A percentile compares a stretch with the other conserved stretches of the same genome.
phyloP scores from a whole-genome alignment of 2,113 vertebrate species.

The Osmerus eperlanus region DNA sequence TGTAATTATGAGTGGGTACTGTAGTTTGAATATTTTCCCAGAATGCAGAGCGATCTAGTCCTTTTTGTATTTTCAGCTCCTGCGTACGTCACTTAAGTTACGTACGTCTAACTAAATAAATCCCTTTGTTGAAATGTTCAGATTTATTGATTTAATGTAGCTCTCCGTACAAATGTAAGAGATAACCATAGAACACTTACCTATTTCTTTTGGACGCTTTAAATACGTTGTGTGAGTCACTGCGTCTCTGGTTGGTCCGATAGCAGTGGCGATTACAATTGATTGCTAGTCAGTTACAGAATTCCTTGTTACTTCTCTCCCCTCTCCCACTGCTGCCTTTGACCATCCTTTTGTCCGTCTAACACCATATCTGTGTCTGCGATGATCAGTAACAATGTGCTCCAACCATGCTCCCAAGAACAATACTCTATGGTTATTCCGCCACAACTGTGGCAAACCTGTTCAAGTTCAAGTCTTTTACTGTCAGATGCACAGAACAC shows the following conservation, averaged over 20 bases:
- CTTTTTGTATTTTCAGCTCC: not conserved
- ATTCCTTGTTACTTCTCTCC: constrained; percentile 56
- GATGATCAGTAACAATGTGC: too few species aligned
- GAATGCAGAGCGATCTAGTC: not conserved
- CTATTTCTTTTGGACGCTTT: not conserved
- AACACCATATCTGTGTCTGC: not conserved
- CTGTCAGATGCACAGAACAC: too few species aligned
- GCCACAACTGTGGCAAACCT: too few species aligned
- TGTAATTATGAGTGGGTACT: too few species aligned
- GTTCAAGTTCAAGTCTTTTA: too few species aligned
- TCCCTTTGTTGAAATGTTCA: too few species aligned
- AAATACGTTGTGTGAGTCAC: not conserved
- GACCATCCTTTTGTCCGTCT: constrained; percentile 38
- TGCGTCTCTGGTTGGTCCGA: constrained; percentile 31
- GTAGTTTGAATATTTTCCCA: not conserved
- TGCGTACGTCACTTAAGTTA: too few species aligned
- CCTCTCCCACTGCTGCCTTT: constrained; percentile 43
- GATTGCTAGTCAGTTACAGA: constrained; percentile 58
- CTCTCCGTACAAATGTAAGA: not conserved
- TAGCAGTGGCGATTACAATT: constrained; percentile 45
- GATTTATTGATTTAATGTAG: too few species aligned
- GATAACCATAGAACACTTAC: not conserved
- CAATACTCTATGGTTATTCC: too few species aligned
- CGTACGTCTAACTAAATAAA: too few species aligned
- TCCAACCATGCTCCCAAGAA: too few species aligned